These are phyloP conservation scores for Drosophila limbata DNA, from an alignment of 2,888 invertebrate genomes.

Conservation along the genomic window DNA sequence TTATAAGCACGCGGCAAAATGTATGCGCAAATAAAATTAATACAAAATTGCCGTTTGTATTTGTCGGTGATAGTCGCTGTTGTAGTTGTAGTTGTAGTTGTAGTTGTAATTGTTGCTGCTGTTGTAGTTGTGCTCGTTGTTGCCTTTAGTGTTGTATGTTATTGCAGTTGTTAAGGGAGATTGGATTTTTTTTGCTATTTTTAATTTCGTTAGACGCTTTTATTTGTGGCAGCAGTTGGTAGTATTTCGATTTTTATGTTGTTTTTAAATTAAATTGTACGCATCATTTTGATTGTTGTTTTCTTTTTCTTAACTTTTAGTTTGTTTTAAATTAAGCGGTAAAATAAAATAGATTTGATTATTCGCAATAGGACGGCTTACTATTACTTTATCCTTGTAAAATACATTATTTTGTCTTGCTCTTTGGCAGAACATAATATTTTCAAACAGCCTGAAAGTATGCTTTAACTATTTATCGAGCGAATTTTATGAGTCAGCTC, in stretches of 20 bases:
- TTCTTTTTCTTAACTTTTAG: not conserved
- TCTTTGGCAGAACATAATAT: slow-evolving; percentile 2
- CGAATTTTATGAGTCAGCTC: not conserved
- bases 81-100: slow-evolving; percentile 30
- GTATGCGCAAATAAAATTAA: slow-evolving; percentile 78
- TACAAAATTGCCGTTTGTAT: slow-evolving; percentile 64
- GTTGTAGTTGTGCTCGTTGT: slow-evolving; percentile 23
- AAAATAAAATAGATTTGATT: not conserved
- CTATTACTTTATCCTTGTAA: too few relatives aligned
- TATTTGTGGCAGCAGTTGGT: slow-evolving; percentile 43
- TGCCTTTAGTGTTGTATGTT: slow-evolving; percentile 48
- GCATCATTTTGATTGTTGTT: slow-evolving; percentile 38
- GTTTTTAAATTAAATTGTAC: slow-evolving; percentile 45
- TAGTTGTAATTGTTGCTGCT: slow-evolving; percentile 27
- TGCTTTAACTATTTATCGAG: not conserved
- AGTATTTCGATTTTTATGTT: slow-evolving; percentile 44
- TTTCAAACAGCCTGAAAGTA: slow-evolving; percentile 3
- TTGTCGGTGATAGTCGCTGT: slow-evolving; percentile 52
- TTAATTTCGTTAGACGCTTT: slow-evolving; percentile 21
- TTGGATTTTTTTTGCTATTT: slow-evolving; percentile 14
- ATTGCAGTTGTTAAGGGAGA: slow-evolving; percentile 47
- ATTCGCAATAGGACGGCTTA: not conserved
- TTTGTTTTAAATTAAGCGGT: slow-evolving; percentile 18
- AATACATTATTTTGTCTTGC: not conserved
- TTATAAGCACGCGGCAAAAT: slow-evolving; percentile 69